These are phyloP conservation scores for Gobio occitaniae DNA, from an alignment of 2,797 vertebrate species.

Conservation along the genomic window DNA sequence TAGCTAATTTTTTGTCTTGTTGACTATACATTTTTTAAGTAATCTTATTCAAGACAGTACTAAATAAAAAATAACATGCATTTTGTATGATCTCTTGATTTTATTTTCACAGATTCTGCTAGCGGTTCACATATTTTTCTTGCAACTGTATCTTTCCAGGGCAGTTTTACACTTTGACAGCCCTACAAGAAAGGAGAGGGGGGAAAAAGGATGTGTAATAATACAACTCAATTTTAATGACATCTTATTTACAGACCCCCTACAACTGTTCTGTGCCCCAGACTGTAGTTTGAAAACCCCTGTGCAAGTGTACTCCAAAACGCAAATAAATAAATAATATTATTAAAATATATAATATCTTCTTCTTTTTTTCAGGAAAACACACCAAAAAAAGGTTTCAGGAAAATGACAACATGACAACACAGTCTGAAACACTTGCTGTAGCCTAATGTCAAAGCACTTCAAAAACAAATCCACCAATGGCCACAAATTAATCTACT, in stretches of 20 bases:
- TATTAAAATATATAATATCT: too few relatives aligned
- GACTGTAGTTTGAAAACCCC: neutral
- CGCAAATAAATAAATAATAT: too few relatives aligned
- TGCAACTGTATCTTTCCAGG: neutral
- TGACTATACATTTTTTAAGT: too few relatives aligned
- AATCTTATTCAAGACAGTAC: too few relatives aligned
- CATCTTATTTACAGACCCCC: too few relatives aligned
- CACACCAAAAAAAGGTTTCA: neutral
- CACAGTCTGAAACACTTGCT: neutral
- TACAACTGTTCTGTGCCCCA: neutral
- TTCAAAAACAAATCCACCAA: neutral
- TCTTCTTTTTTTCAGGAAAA: neutral
- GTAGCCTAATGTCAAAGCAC: neutral
- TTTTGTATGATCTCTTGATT: too few relatives aligned
- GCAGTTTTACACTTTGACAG: neutral
- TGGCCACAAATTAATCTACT: neutral
- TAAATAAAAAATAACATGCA: too few relatives aligned
- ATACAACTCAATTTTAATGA: neutral
- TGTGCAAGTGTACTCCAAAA: neutral
- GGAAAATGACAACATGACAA: neutral
- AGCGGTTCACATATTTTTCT: too few relatives aligned
- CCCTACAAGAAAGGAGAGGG: neutral
- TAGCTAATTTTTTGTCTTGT: too few relatives aligned
- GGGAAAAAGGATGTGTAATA: neutral
- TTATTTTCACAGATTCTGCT: too few relatives aligned